Conservation (phyloP, 1,140 invertebrate species). For the Teleogryllus occipitalis region DNA sequence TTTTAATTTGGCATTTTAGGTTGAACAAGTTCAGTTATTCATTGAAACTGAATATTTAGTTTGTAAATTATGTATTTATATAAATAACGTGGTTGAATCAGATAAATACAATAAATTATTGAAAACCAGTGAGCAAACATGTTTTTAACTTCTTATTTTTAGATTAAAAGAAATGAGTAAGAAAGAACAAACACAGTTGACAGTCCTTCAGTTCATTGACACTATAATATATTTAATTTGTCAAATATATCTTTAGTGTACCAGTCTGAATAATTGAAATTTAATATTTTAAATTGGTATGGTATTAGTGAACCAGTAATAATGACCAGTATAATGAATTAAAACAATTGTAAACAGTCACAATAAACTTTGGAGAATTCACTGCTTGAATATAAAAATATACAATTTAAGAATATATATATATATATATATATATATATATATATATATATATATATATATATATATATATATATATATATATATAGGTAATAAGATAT, state of each 20-base stretch:
- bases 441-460: constrained; percentile 20
- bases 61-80: too few relatives aligned
- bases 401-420: constrained; percentile 2
- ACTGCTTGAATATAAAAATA: neutral
- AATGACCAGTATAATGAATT: too few relatives aligned
- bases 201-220: neutral
- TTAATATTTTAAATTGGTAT: neutral
- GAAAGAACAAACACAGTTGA: neutral
- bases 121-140: too few relatives aligned
- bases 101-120: too few relatives aligned
- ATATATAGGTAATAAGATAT: neutral
- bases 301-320: too few relatives aligned
- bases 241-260: neutral
- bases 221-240: neutral
- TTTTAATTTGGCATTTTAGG: too few relatives aligned
- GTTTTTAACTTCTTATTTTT: too few relatives aligned
- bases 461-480: constrained; percentile 19
- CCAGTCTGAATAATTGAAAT: neutral
- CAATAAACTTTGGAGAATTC: neutral
- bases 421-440: constrained; percentile 18
- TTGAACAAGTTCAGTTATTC: too few relatives aligned
- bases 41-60: too few relatives aligned
- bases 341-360: too few relatives aligned
- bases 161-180: neutral
- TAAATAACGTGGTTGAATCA: too few relatives aligned